Percentiles rank a stretch among this genome's conserved stretches.
Evolutionary conservation across 2,113 vertebrate species (phyloP).

Genomic region (Dicrurus megarhynchus): DNA sequence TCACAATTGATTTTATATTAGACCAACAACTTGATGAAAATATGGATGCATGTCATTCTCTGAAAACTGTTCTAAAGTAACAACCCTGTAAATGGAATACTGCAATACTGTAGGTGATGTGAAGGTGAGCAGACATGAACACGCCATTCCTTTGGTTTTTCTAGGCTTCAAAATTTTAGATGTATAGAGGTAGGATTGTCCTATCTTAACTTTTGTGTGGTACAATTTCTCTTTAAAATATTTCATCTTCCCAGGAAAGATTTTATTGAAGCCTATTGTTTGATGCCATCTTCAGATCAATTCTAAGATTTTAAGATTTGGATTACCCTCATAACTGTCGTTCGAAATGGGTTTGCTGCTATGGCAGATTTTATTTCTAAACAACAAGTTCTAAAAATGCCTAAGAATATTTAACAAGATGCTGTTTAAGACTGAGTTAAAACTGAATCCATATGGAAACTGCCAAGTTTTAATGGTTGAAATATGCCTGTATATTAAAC

Average conservation of each 20-base stretch:
- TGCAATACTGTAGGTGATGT: fast-evolving
- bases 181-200: background rate
- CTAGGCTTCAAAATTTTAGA: background rate
- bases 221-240: background rate
- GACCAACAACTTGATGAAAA: background rate
- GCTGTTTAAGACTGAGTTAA: background rate
- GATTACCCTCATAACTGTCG: background rate
- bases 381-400: background rate
- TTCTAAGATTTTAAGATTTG: background rate
- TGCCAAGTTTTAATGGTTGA: background rate
- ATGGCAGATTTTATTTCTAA: background rate
- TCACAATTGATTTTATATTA: background rate
- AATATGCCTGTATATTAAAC: background rate
- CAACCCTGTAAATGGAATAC: background rate
- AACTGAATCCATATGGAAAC: slow-evolving; percentile 8
- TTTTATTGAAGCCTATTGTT: background rate
- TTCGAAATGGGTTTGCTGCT: background rate
- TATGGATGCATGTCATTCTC: background rate
- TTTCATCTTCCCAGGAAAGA: background rate
- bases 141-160: background rate
- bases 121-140: background rate
- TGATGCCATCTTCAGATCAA: background rate
- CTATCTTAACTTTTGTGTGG: background rate
- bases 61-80: background rate
- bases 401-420: slow-evolving; percentile 20